phyloP scores from a whole-genome alignment of 2,113 vertebrate genomes.

The Siphamia tubifer region DNA sequence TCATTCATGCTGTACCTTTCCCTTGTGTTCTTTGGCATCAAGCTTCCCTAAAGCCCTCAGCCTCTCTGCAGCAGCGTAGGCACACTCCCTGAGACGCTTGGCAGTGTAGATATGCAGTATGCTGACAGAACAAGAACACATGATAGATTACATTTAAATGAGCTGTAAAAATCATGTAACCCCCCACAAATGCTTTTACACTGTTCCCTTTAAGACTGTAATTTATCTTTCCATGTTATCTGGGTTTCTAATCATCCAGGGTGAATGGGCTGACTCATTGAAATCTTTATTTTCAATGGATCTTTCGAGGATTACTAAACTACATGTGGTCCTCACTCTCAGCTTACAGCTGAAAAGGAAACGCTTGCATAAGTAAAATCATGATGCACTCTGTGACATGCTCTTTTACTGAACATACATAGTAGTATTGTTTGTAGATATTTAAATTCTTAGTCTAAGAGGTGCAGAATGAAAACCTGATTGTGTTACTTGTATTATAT shows the following conservation, averaged over 20 bases:
- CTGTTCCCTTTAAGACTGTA: not conserved
- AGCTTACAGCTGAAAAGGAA: slow-evolving; percentile 18
- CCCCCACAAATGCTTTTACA: slow-evolving; percentile 5
- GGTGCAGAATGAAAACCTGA: not conserved
- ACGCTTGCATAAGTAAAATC: slow-evolving; percentile 8
- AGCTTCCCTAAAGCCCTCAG: slow-evolving; percentile 75
- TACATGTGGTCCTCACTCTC: slow-evolving; percentile 9
- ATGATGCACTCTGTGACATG: not conserved
- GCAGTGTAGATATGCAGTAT: slow-evolving; percentile 89
- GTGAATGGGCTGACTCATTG: slow-evolving; percentile 37
- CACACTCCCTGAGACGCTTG: slow-evolving; percentile 84
- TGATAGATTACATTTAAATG: not conserved
- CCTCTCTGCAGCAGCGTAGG: slow-evolving; percentile 85
- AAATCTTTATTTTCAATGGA: not conserved
- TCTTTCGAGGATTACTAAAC: slow-evolving; percentile 16
- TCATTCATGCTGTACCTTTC: slow-evolving; percentile 80
- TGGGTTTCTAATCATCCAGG: not conserved
- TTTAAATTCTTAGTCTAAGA: too few species aligned
- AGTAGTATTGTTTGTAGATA: not conserved
- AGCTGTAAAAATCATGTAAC: not conserved
- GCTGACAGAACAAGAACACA: slow-evolving; percentile 61
- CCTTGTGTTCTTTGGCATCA: slow-evolving; percentile 89
- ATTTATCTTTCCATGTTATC: not conserved
- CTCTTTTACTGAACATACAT: not conserved
- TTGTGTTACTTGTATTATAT: too few species aligned